These are phyloP conservation scores for Atta texana DNA, from an alignment of 1,140 invertebrate genomes.

Conservation along the genomic window DNA sequence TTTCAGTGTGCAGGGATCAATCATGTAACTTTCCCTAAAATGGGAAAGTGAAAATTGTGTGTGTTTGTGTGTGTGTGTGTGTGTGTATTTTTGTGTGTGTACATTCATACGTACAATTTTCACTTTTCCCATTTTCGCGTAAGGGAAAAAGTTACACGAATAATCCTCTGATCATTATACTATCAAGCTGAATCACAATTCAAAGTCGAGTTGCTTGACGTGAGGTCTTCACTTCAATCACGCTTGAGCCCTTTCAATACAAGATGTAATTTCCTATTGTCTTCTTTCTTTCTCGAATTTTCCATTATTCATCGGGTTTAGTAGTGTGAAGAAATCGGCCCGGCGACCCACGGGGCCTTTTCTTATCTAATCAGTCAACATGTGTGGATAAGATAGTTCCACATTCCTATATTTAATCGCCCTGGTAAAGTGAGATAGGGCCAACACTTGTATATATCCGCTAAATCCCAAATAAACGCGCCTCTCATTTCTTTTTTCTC, in stretches of 20 bases:
- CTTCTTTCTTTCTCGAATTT: neutral
- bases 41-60: too few relatives aligned
- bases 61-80: too few relatives aligned
- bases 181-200: neutral
- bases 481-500: neutral
- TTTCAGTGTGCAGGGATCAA: too few relatives aligned
- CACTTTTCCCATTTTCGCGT: too few relatives aligned
- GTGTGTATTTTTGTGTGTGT: too few relatives aligned
- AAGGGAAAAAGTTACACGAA: too few relatives aligned
- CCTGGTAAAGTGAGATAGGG: slow-evolving; percentile 32
- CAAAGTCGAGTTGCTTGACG: neutral
- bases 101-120: too few relatives aligned
- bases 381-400: slow-evolving; percentile 42
- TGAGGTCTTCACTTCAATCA: neutral
- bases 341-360: slow-evolving; percentile 18
- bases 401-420: slow-evolving; percentile 19
- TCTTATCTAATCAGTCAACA: slow-evolving; percentile 52
- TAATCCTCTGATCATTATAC: neutral
- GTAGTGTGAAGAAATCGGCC: slow-evolving; percentile 21
- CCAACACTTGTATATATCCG: neutral
- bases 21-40: too few relatives aligned
- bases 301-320: neutral
- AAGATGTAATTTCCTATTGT: neutral
- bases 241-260: neutral
- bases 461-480: neutral